These are phyloP conservation scores for Austrofundulus limnaeus DNA, from an alignment of 2,113 vertebrate genomes.

Conservation along the genomic window DNA sequence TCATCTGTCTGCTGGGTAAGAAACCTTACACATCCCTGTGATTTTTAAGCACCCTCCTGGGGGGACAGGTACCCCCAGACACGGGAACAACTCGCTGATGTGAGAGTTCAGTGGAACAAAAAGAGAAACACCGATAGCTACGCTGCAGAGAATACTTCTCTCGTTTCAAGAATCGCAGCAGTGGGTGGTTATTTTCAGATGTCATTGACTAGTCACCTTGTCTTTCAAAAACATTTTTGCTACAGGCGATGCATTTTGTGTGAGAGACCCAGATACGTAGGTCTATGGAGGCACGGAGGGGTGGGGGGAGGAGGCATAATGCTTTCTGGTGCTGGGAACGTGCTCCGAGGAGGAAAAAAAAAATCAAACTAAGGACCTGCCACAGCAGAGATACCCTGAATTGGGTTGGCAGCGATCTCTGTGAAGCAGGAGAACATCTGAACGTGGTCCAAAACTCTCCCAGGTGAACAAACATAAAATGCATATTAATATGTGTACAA, in stretches of 20 bases:
- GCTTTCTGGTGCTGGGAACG: slow-evolving; percentile 53
- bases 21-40: neutral
- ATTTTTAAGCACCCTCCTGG: neutral
- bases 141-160: slow-evolving; percentile 15
- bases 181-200: slow-evolving; percentile 66
- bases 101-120: slow-evolving; percentile 22
- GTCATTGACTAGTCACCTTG: slow-evolving; percentile 71
- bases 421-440: slow-evolving; percentile 51
- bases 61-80: neutral
- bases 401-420: slow-evolving; percentile 58
- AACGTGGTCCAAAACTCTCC: slow-evolving; percentile 50
- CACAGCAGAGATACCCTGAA: slow-evolving; percentile 63
- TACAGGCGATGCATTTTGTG: slow-evolving; percentile 63
- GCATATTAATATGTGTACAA: slow-evolving; percentile 20
- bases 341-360: slow-evolving; percentile 48
- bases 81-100: neutral
- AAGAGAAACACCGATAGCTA: slow-evolving; percentile 11
- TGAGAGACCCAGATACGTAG: slow-evolving; percentile 63
- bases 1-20: neutral
- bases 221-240: slow-evolving; percentile 60
- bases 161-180: slow-evolving; percentile 43
- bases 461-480: slow-evolving; percentile 51
- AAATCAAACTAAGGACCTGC: slow-evolving; percentile 46
- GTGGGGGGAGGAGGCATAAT: slow-evolving; percentile 22
- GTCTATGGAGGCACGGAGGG: slow-evolving; percentile 31